Evolutionary conservation across 2,888 invertebrate genomes (phyloP).

Genomic region (Melinaea marsaeus): DNA sequence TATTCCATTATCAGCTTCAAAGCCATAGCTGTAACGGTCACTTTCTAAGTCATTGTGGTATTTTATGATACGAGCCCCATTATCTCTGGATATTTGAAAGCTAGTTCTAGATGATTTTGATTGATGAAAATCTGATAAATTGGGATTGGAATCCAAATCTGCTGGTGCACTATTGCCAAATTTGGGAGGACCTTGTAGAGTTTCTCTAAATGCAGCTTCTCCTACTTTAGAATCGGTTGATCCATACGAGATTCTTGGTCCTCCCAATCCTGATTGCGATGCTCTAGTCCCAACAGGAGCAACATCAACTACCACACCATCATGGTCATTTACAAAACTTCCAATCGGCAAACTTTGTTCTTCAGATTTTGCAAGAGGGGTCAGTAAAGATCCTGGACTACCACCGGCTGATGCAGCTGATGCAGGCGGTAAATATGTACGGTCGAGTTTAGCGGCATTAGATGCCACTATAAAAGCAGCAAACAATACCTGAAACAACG

Average conservation of each 20-base stretch:
- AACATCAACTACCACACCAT: slow-evolving; percentile 70
- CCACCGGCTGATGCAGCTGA: slow-evolving; percentile 62
- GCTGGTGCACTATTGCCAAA: slow-evolving; percentile 28
- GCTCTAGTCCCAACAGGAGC: slow-evolving; percentile 57
- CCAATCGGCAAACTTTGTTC: slow-evolving; percentile 49
- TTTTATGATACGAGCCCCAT: slow-evolving; percentile 48
- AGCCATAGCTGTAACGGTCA: slow-evolving; percentile 56
- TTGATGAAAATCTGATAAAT: slow-evolving; percentile 19
- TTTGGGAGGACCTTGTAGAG: slow-evolving; percentile 34
- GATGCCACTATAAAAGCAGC: slow-evolving; percentile 62
- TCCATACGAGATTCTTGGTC: slow-evolving; percentile 57
- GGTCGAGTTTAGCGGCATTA: slow-evolving; percentile 60
- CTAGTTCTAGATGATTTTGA: slow-evolving; percentile 9
- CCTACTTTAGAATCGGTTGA: slow-evolving; percentile 67
- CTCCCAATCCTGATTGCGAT: slow-evolving; percentile 56
- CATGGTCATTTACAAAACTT: slow-evolving; percentile 58
- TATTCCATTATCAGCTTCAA: slow-evolving; percentile 66
- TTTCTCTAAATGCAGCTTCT: slow-evolving; percentile 56
- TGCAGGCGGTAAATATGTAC: slow-evolving; percentile 56
- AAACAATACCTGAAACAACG: slow-evolving; percentile 49
- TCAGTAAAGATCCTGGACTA: slow-evolving; percentile 46
- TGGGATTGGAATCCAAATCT: slow-evolving; percentile 10
- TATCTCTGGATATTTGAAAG: slow-evolving; percentile 46
- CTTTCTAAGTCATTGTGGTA: slow-evolving; percentile 52
- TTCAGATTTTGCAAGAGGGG: slow-evolving; percentile 43